phyloP scores from a whole-genome alignment of 2,888 invertebrate species.

The Drosophila anomalata region DNA sequence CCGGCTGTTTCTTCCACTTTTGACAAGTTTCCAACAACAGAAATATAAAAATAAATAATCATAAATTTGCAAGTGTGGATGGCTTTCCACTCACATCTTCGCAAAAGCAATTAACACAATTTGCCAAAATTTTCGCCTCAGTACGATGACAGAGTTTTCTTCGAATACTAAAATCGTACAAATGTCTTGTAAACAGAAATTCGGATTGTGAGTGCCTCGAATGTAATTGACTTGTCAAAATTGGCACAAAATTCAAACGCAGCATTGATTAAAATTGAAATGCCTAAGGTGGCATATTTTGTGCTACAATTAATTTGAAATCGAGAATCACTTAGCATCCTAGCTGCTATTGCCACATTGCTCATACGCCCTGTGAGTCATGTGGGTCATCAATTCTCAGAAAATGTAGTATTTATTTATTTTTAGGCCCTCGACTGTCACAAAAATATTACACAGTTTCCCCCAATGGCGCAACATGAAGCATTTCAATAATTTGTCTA shows the following conservation, averaged over 20 bases:
- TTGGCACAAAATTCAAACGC: constrained; percentile 23
- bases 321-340: constrained; percentile 3
- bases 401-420: constrained; percentile 14
- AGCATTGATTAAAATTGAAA: not conserved
- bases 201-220: constrained; percentile 19
- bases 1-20: constrained; percentile 15
- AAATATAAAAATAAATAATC: constrained; percentile 15
- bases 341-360: not conserved
- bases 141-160: constrained; percentile 12
- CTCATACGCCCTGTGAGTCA: constrained; percentile 25
- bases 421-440: constrained; percentile 16
- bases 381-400: not conserved
- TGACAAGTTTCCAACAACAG: constrained; percentile 49
- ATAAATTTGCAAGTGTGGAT: constrained; percentile 40
- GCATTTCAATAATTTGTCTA: constrained; percentile 18
- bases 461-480: constrained; percentile 5
- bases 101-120: constrained; percentile 53
- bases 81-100: constrained; percentile 19
- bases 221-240: constrained; percentile 37
- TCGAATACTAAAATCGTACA: not conserved
- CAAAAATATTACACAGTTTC: constrained; percentile 6
- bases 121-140: constrained; percentile 19
- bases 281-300: not conserved
- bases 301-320: constrained; percentile 11
- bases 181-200: constrained; percentile 24